A percentile compares a stretch with the other conserved stretches of the same genome.
phyloP scores from a whole-genome alignment of 2,888 invertebrate genomes.

The Agonopterix heracliana region DNA sequence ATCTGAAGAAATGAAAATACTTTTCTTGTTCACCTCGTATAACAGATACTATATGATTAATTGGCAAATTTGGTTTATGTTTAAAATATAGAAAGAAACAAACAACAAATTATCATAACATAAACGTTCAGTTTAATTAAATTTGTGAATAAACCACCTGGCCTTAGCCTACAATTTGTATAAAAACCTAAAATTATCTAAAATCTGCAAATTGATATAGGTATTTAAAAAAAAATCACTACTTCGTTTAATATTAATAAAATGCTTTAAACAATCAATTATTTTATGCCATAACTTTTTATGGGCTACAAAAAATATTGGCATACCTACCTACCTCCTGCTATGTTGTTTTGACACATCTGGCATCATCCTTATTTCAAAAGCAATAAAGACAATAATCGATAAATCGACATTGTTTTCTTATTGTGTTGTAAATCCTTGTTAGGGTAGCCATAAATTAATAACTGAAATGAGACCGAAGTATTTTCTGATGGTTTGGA shows the following conservation, averaged over 20 bases:
- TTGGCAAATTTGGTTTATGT: too few relatives aligned
- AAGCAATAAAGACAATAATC: background rate
- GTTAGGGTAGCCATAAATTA: background rate
- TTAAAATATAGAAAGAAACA: too few relatives aligned
- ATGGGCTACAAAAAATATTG: background rate
- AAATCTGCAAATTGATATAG: background rate
- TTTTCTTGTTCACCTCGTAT: too few relatives aligned
- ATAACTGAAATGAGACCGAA: too few relatives aligned
- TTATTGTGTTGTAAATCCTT: background rate
- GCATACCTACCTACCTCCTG: too few relatives aligned
- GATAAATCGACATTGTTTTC: background rate
- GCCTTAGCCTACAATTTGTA: too few relatives aligned
- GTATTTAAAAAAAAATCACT: slow-evolving; percentile 1
- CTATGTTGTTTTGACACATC: background rate
- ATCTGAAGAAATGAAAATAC: too few relatives aligned
- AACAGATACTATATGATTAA: too few relatives aligned
- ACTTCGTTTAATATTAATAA: slow-evolving; percentile 1
- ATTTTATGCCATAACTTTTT: slow-evolving; percentile 1
- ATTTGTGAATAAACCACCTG: too few relatives aligned
- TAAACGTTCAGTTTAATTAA: too few relatives aligned
- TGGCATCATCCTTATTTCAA: background rate
- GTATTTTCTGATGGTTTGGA: too few relatives aligned
- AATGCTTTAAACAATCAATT: slow-evolving; percentile 3
- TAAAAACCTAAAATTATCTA: background rate
- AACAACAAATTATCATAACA: too few relatives aligned